phyloP scores from a whole-genome alignment of 2,888 invertebrate genomes.

The Ectemnius cavifrons region DNA sequence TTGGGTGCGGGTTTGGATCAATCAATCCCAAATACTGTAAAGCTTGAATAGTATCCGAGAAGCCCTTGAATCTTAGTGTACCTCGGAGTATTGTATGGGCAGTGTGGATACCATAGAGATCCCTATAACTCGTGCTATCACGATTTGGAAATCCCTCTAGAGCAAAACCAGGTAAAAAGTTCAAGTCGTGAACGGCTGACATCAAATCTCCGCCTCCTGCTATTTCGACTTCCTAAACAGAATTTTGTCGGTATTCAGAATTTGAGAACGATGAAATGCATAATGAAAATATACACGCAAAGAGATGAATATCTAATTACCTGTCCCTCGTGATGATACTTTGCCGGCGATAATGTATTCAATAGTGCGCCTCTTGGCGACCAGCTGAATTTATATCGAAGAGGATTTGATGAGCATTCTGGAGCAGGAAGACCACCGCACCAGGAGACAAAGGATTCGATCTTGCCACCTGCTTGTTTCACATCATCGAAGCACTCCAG shows the following conservation, averaged over 20 bases:
- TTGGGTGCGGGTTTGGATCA: conserved; percentile 90
- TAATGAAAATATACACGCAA: too few species aligned
- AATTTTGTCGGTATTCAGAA: conserved; percentile 25
- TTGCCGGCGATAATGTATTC: conserved; percentile 94
- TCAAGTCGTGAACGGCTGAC: conserved; percentile 87
- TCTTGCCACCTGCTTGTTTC: conserved; percentile 91
- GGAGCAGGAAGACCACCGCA: conserved; percentile 99
- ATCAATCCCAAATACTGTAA: conserved; percentile 93
- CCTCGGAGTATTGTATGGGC: conserved; percentile 95
- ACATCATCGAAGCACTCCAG: conserved; percentile 98
- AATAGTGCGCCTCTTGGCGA: conserved; percentile 95
- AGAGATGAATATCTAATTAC: conserved; percentile 75
- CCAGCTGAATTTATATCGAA: conserved; percentile 97
- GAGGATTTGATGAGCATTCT: conserved; percentile 94
- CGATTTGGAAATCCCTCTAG: conserved; percentile 98
- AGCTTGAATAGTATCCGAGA: conserved; percentile 91
- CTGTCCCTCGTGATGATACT: conserved; percentile 90
- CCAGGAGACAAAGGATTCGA: conserved; percentile 97
- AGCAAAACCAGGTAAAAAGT: conserved; percentile 97
- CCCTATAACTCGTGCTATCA: conserved; percentile 93
- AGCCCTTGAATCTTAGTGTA: conserved; percentile 95
- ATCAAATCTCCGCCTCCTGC: conserved; percentile 93
- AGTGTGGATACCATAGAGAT: conserved; percentile 92
- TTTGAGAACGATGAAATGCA: neutral
- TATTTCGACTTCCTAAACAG: conserved; percentile 88